Base-by-base conservation (phyloP, 2,797 vertebrate genomes). In the Echiichthys vipera region DNA sequence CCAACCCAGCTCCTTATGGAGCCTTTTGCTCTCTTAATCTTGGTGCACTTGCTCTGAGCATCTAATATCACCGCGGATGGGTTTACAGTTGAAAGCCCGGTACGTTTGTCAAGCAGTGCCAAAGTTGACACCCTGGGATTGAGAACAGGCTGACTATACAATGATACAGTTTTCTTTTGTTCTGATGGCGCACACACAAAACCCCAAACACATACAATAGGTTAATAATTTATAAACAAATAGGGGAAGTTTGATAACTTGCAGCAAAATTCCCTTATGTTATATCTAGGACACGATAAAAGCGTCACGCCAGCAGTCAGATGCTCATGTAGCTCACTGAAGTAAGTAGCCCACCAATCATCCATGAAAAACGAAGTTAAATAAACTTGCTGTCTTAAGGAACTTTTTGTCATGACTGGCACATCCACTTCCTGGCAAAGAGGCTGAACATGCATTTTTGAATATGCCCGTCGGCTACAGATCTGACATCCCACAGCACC, bases 371-470 rank as follows among this genome's bases (percentile, higher is more conserved):
- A 83, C 72, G 24, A 80, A 81, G 81, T 84, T 80, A 79, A 86
- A 87, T 70, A 88, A 91, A 90, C 64, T 84, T 88, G 89, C 89
- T 87, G 86, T 92, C 87, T 85, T 73, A 84, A 80, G 84, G 74
- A 92, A 87, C 84, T 85, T 91, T 89, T 86, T 78, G 74, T 91
- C 84, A 83, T 77, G 88, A 90, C 78, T 85, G 85, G 81, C 86
- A 87, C 81, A 84, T 86, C 77, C 58, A 84, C 86, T 80, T 86
- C 78, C 77, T 84, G 75, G 78, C 74, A 88, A 84, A 89, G 84
- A 84, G 81, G 89, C 88, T 91, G 85, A 92, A 90, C 90, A 84
- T 88, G 89, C 90, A 91, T 86, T 92, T 92, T 91, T 87, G 71
- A 90, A 77, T 83, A 78, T 76, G 79, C 70, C 91, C 63, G 77